Evolutionary conservation across 2,888 invertebrate genomes (phyloP), one percentile per base, ranked within the genome.

Genomic region (Iphiclides podalirius): DNA sequence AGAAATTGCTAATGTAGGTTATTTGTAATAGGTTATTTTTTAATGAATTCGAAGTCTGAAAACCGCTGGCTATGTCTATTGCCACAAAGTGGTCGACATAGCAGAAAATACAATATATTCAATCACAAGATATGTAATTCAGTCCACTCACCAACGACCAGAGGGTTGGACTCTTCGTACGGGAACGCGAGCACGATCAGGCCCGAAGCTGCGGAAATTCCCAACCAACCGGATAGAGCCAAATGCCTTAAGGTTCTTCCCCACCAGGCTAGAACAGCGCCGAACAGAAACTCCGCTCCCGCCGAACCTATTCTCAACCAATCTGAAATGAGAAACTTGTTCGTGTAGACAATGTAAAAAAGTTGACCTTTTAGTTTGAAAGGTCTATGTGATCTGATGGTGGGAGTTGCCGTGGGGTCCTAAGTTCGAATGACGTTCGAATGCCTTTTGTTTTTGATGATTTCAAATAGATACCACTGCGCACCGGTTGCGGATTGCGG

Each of bases 111-210:
- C 11, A 38, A 17, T 13, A 26, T 20, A 28, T 43, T 11, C 3
- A n/a, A n/a, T n/a, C n/a, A n/a, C n/a, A n/a, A n/a, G n/a, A n/a
- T n/a, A n/a, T n/a, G n/a, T n/a, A n/a, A n/a, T n/a, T n/a, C n/a
- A n/a, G n/a, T n/a, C n/a, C n/a, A n/a, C 75, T 67, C 58, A 85
- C 86, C 78, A 37, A 84, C 82, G 31, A 59, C 43, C 8, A 68
- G 65, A 23, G 61, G 60, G 13, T 65, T 59, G 0, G 72, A 59
- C 1, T 63, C 55, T 0, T 62, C 52, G 41, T 72, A 84, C 0
- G 85, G 82, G 52, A 83, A 76, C 0, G 78, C 76, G 2, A 84
- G 59, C 0, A 87, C 73, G 0, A 85, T 53, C 1, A 80, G 60
- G 0, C 80, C 77, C 0, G 69, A 54, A 0, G 61, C 57, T 0